Base-by-base conservation (phyloP, 1,140 invertebrate species). In the Drosophila pruinosa region DNA sequence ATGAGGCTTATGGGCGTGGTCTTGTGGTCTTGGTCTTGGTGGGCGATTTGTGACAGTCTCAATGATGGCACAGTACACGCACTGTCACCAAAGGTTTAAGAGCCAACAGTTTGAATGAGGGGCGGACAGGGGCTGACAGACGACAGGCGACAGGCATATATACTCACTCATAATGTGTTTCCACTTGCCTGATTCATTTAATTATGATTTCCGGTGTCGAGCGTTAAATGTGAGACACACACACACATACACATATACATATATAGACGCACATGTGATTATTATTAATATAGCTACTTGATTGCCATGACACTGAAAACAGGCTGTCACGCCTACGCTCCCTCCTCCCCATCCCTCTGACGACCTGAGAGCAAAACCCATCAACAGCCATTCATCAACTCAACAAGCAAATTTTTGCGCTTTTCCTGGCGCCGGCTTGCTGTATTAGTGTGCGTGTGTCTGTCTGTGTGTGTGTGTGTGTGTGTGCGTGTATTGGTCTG, bases 141-240 rank as follows among this genome's bases (percentile, higher is more conserved):
- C n/a, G n/a, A n/a, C n/a, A n/a, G n/a, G n/a, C n/a, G n/a, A n/a
- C n/a, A 31, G 26, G 28, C 31, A 28, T 26, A 36, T 17, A 12
- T 36, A n/a, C 47, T 45, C 21, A 31, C 57, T 61, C 41, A 64
- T 82, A 69, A 82, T 77, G 39, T 57, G 73, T 78, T 82, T 82
- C 78, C 78, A 62, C 70, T 75, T 75, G 70, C 78, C 70, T 82
- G 70, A 78, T 71, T 83, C 79, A 82, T 83, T 82, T 78, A 82
- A 82, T 83, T 82, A 83, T 82, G 79, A 83, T 83, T 78, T 82
- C 79, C 79, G 79, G 56, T 72, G 75, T 39, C 52, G 59, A 36
- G 58, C 69, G 38, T 26, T 43, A 53, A 69, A 53, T 68, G 45
- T 28, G 58, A 52, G 22, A 39, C 14, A 26, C 36, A 43, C 31